Evolutionary conservation across 2,797 vertebrate genomes (phyloP), one percentile per base, ranked within the genome.

Genomic region (Galagoides demidoff): DNA sequence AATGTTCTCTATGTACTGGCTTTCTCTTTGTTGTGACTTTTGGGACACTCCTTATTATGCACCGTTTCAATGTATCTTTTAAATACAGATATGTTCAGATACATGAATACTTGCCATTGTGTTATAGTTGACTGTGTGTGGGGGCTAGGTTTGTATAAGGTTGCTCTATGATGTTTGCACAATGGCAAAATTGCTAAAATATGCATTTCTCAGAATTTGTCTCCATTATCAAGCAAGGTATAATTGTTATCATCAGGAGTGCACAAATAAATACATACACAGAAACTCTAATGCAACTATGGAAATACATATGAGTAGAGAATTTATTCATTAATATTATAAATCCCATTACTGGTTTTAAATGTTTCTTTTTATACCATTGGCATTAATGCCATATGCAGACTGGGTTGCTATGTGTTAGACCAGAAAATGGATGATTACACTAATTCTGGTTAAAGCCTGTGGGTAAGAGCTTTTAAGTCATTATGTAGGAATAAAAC

Each of bases 241-340:
- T 5, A 10, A 31, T 22, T 57, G 0, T 57, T 57, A 97, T 96
- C 90, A 97, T 92, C 98, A 96, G 90, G 87, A 97, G 86, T 94
- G 90, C 94, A 95, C 96, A 97, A 96, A 96, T 95, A 97, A 97
- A 96, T 95, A 1, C 81, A 97, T 94, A 96, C 96, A 10, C 17
- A 96, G 66, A 61, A 97, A 96, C 79, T 96, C 90, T 9, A 85
- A 79, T 52, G 96, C 64, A 77, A 93, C 71, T 66, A 17, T 0
- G 57, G 64, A 68, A 95, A 83, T 94, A 93, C 39, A 93, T 89
- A 94, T 96, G 89, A 97, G 94, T 94, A 95, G 95, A 96, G 95
- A 94, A 96, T 95, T 90, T 97, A 91, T 96, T 97, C 97, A 96
- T 98, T 97, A 97, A 92, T 79, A 89, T 97, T 97, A 97, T 96